Percentiles rank a stretch among this genome's conserved stretches.
Evolutionary conservation across 2,888 invertebrate genomes (phyloP).

Genomic region (Cataglyphis albicans): DNA sequence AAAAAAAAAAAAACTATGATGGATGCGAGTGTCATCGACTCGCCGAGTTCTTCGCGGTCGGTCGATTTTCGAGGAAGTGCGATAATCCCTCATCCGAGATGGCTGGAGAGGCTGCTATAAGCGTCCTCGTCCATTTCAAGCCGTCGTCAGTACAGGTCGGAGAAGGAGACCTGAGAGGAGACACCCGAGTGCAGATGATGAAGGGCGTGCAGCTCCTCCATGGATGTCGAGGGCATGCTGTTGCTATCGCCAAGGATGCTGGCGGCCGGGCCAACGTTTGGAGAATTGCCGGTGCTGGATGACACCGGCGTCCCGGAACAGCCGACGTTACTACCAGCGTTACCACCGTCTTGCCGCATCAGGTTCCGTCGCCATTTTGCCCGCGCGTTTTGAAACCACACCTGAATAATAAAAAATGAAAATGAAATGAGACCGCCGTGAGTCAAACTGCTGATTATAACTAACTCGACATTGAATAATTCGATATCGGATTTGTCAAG

Average conservation of each 20-base stretch:
- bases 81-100: constrained; percentile 70
- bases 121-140: constrained; percentile 79
- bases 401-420: constrained; percentile 87
- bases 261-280: constrained; percentile 83
- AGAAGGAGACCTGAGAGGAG: constrained; percentile 85
- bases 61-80: constrained; percentile 19
- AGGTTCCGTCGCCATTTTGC: constrained; percentile 99
- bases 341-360: constrained; percentile 92
- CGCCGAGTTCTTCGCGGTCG: constrained; percentile 5
- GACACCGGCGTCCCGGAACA: constrained; percentile 84
- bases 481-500: too few species aligned
- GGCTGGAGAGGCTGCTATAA: constrained; percentile 74
- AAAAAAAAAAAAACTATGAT: background rate
- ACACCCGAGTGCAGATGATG: constrained; percentile 87
- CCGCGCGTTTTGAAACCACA: constrained; percentile 99
- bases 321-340: constrained; percentile 76
- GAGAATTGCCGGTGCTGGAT: constrained; percentile 83
- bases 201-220: constrained; percentile 87
- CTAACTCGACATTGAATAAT: background rate
- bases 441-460: background rate
- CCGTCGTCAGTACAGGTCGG: constrained; percentile 85
- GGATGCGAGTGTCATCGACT: constrained; percentile 20
- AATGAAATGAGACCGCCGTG: background rate
- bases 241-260: constrained; percentile 86
- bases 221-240: constrained; percentile 86